Base-by-base conservation (phyloP, 1,140 invertebrate species). In the Sarcophaga bullata region DNA sequence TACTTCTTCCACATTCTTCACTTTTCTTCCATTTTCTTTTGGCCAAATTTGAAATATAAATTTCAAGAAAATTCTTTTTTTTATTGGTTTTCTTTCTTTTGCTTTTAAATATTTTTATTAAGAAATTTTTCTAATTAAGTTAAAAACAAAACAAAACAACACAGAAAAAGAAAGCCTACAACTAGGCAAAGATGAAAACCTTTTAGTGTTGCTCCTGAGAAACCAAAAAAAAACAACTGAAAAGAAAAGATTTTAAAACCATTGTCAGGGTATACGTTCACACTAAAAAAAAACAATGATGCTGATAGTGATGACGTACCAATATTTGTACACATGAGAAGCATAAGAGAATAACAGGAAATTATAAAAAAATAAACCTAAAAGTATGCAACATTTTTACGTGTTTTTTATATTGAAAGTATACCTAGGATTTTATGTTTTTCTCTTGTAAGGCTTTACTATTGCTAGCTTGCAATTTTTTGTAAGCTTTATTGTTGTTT, bases 121-220 rank as follows among this genome's bases (percentile, higher is more conserved):
- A 37, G 25, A 37, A 37, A 58, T 58, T 58, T 58, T 58, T 58
- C 15, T 58, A 58, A 58, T 58, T 58, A 58, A 58, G 13, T 58
- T 58, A n/a, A 58, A 58, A 58, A 58, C 2, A 15, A 15, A 58
- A n/a, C 54, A 15, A 58, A 58, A 13, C 3, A 58, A 58, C 19
- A 68, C 0, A 6, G 0, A 68, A 52, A 68, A 19, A 25, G 4
- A 68, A 7, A 68, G 17, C 17, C n/a, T 13, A 58, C 54, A 37
- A 37, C 11, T n/a, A 58, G n/a, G 13, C 15, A 58, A 15, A 68
- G 19, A 19, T 68, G 62, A 68, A 68, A 68, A 68, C 62, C 62
- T 68, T 68, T 68, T 68, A 68, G 62, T 68, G 62, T 68, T 68
- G 9, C n/a, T 68, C n/a, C 19, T 19, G 17, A 68, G 62, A 68